Conservation (phyloP, 1,140 invertebrate species). For the Drosophila virilis region DNA sequence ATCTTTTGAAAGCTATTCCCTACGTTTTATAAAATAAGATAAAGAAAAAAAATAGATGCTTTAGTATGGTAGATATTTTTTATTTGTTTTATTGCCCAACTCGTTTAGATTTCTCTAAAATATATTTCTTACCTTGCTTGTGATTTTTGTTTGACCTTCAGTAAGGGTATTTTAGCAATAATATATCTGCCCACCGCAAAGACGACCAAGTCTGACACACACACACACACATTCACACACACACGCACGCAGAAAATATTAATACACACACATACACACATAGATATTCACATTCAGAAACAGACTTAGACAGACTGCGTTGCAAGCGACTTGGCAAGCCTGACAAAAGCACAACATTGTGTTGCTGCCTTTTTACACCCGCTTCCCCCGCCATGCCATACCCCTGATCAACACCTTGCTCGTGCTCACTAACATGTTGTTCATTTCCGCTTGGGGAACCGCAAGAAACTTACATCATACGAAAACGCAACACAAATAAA, state of each 20-base stretch:
- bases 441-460: constrained; percentile 64
- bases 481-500: constrained; percentile 61
- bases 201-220: constrained; percentile 30
- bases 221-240: constrained; percentile 28
- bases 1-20: too few species aligned
- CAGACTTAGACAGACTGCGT: constrained; percentile 4
- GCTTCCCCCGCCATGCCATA: neutral
- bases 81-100: too few species aligned
- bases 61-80: too few species aligned
- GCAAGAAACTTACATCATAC: constrained; percentile 54
- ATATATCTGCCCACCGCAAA: constrained; percentile 55
- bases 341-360: constrained; percentile 62
- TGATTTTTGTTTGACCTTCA: neutral
- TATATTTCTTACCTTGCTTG: too few species aligned
- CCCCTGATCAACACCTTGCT: neutral
- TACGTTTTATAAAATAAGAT: too few species aligned
- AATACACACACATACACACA: constrained; percentile 11
- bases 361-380: constrained; percentile 1
- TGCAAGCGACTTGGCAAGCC: constrained; percentile 44
- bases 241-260: constrained; percentile 6
- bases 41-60: too few species aligned
- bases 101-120: too few species aligned
- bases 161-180: constrained; percentile 29
- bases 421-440: constrained; percentile 20
- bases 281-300: constrained; percentile 6